These are phyloP conservation scores for Tamandua tetradactyla DNA, from an alignment of 2,797 vertebrate genomes.

Conservation along the genomic window DNA sequence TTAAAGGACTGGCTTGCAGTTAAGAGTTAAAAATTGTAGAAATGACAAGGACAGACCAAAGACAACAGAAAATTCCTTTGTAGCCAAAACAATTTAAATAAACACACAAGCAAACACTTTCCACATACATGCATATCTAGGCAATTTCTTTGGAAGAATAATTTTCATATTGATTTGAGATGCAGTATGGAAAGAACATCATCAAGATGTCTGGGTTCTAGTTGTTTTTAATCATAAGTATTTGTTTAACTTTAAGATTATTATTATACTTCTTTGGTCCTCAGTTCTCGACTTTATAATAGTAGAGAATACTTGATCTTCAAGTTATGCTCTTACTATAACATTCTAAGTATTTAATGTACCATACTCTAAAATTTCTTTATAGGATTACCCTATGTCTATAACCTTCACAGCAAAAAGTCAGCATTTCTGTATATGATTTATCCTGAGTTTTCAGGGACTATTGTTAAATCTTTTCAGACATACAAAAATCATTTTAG, in stretches of 20 bases:
- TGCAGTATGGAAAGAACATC: neutral
- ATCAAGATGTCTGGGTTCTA: neutral
- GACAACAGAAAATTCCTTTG: neutral
- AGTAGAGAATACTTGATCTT: neutral
- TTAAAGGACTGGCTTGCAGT: constrained; percentile 47
- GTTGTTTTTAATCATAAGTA: neutral
- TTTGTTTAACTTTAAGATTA: constrained; percentile 24
- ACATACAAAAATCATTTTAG: constrained; percentile 7
- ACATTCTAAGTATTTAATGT: too few species aligned
- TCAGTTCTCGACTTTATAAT: neutral
- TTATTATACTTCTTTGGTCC: neutral
- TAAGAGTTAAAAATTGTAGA: constrained; percentile 47
- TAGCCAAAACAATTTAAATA: constrained; percentile 32
- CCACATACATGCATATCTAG: neutral
- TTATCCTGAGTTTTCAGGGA: neutral
- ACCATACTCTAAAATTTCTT: too few species aligned
- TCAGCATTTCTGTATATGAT: neutral
- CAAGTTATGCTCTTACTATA: constrained; percentile 20
- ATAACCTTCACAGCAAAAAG: neutral
- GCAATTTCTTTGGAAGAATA: constrained; percentile 35
- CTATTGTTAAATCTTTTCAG: neutral
- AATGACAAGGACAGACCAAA: constrained; percentile 21
- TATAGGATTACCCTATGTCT: neutral
- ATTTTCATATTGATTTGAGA: constrained; percentile 51
- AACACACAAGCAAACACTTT: neutral